A percentile compares a stretch with the other conserved stretches of the same genome.
Conservation (phyloP, 2,113 vertebrate genomes). For the Columba livia region DNA sequence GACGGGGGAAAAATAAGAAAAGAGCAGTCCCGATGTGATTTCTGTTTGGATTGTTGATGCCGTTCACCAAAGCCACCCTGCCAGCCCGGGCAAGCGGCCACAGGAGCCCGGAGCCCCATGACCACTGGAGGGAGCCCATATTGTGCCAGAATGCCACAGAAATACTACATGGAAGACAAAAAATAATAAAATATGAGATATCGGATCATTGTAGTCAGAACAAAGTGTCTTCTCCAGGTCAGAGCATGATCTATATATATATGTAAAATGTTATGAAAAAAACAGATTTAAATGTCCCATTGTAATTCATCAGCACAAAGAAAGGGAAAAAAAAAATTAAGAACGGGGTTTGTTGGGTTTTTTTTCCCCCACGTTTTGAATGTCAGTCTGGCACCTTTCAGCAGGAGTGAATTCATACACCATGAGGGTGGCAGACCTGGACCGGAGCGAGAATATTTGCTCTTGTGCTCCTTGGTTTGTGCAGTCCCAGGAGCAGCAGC, state of each 20-base stretch:
- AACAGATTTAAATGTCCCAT: constrained; percentile 3
- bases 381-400: constrained; percentile 3
- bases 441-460: not conserved
- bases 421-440: not conserved
- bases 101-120: constrained; percentile 5
- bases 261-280: constrained; percentile 7
- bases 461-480: not conserved
- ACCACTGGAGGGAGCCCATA: constrained; percentile 73
- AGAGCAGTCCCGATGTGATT: fast-evolving
- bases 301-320: constrained; percentile 17
- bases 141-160: constrained; percentile 46
- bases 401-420: not conserved
- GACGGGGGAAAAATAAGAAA: not conserved
- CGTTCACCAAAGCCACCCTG: not conserved
- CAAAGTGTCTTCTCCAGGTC: constrained; percentile 28
- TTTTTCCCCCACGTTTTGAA: fast-evolving
- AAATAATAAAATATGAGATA: not conserved
- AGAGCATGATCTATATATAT: not conserved
- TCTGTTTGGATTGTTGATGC: fast-evolving
- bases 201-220: constrained; percentile 21
- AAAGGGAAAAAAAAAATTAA: not conserved
- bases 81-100: not conserved
- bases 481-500: not conserved
- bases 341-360: not conserved
- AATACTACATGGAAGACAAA: not conserved